A percentile compares a stretch with the other conserved stretches of the same genome.
These are phyloP conservation scores for Trissolcus basalis DNA, from an alignment of 1,140 invertebrate species.

Conservation along the genomic window DNA sequence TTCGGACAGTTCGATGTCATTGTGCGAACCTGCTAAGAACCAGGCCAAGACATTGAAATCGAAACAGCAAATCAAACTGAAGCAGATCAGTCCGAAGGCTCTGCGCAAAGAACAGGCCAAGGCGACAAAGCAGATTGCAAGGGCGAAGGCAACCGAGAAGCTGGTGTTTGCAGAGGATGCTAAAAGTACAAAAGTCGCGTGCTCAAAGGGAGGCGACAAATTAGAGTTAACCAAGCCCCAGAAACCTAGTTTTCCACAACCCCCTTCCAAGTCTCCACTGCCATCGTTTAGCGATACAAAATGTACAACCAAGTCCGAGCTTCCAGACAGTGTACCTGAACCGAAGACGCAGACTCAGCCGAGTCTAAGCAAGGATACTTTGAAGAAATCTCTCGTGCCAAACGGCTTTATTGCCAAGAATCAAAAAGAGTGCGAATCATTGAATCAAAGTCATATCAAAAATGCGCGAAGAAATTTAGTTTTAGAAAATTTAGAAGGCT, in stretches of 20 bases:
- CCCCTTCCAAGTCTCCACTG: background rate
- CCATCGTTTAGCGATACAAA: constrained; percentile 59
- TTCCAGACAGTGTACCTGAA: constrained; percentile 67
- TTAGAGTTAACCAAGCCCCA: constrained; percentile 2
- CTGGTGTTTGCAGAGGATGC: constrained; percentile 51
- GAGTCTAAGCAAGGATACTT: constrained; percentile 63
- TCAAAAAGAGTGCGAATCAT: constrained; percentile 17
- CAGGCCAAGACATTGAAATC: constrained; percentile 67
- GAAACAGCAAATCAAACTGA: constrained; percentile 68
- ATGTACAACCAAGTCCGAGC: constrained; percentile 62
- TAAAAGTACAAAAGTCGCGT: background rate
- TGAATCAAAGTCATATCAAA: constrained; percentile 57
- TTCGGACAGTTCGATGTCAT: constrained; percentile 81
- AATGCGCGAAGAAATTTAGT: constrained; percentile 24
- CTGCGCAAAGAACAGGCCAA: constrained; percentile 69
- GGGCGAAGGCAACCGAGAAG: constrained; percentile 65
- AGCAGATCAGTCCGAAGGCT: constrained; percentile 69
- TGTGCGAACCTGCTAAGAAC: constrained; percentile 70
- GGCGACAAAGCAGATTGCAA: constrained; percentile 65
- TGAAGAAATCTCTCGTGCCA: constrained; percentile 60
- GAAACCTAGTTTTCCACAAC: constrained; percentile 41
- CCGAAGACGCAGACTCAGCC: constrained; percentile 60
- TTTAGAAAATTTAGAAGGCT: constrained; percentile 12
- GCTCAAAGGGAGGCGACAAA: background rate
- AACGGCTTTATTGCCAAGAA: constrained; percentile 64